These are phyloP conservation scores for Tanypteryx hageni DNA, from an alignment of 2,888 invertebrate genomes.

Conservation along the genomic window DNA sequence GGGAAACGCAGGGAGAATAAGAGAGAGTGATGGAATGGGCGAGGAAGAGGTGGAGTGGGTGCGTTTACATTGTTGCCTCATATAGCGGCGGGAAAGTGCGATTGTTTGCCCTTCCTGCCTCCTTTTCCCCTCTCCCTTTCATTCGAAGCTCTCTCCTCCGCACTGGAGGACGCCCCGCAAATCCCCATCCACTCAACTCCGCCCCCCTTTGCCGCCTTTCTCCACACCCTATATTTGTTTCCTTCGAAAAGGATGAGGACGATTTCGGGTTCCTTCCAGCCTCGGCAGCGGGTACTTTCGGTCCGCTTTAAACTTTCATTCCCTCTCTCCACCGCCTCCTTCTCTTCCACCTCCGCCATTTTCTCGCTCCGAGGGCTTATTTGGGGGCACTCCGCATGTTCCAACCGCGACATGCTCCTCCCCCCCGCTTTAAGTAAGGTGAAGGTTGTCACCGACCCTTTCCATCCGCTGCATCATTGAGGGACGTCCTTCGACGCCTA, in stretches of 20 bases:
- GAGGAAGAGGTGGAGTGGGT: not conserved
- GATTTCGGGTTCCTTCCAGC: slow-evolving; percentile 3
- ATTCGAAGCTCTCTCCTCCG: not conserved
- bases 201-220: not conserved
- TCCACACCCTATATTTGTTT: not conserved
- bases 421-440: not conserved
- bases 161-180: too few species aligned
- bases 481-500: too few species aligned
- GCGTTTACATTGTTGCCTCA: not conserved
- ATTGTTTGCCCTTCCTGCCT: not conserved
- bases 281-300: not conserved
- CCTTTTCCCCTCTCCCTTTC: not conserved
- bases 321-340: not conserved
- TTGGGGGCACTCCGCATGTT: not conserved
- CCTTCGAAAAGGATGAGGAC: not conserved
- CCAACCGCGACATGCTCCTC: not conserved
- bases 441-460: too few species aligned
- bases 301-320: not conserved
- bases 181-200: not conserved
- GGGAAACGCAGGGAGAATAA: not conserved
- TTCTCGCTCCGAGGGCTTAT: not conserved
- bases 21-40: not conserved
- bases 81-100: not conserved
- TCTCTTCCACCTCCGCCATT: not conserved
- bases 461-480: too few species aligned